Conservation (phyloP, 2,113 vertebrate species). For the Sula dactylatra region DNA sequence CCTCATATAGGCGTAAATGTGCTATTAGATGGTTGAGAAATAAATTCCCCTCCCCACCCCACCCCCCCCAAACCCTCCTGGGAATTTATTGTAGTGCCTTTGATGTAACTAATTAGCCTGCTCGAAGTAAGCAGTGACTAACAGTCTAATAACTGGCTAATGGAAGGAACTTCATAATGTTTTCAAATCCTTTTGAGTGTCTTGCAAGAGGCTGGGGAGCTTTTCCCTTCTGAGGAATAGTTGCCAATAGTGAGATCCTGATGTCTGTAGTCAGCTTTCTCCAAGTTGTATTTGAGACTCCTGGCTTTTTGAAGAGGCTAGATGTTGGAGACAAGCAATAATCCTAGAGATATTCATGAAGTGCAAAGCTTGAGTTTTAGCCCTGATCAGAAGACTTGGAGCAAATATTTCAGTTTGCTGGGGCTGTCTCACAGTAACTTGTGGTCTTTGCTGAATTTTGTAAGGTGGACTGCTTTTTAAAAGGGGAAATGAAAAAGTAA, state of each 20-base stretch:
- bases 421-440: not conserved
- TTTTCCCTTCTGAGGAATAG: not conserved
- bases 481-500: not conserved
- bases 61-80: not conserved
- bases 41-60: not conserved
- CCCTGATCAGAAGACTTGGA: not conserved
- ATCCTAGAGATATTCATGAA: not conserved
- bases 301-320: not conserved
- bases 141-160: slow-evolving; percentile 67
- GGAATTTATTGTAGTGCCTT: slow-evolving; percentile 74
- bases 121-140: slow-evolving; percentile 70
- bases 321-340: not conserved
- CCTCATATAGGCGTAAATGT: slow-evolving; percentile 60
- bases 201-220: slow-evolving; percentile 26
- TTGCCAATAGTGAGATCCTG: not conserved
- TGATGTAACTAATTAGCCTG: slow-evolving; percentile 79
- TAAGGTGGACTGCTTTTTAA: not conserved
- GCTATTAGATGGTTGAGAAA: slow-evolving; percentile 58
- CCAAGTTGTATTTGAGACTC: not conserved
- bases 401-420: not conserved
- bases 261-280: not conserved
- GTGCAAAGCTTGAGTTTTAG: not conserved
- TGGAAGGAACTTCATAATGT: slow-evolving; percentile 57
- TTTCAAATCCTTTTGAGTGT: slow-evolving; percentile 50
- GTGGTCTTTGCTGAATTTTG: not conserved